phyloP scores from a whole-genome alignment of 2,888 invertebrate genomes.

The Nomada goodeniana region DNA sequence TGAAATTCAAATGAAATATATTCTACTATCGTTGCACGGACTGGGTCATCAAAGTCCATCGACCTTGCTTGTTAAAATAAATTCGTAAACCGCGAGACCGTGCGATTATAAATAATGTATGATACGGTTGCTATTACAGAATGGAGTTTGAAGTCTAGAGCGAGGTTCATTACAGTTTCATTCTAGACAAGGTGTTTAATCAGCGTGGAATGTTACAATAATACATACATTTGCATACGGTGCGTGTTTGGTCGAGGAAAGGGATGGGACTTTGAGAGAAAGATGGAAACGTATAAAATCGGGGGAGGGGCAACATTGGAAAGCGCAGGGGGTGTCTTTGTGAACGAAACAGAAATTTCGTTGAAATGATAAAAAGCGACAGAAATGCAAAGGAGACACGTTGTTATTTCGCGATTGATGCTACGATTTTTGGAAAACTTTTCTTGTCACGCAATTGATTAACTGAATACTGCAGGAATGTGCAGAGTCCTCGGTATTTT shows the following conservation, averaged over 20 bases:
- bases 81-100: neutral
- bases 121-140: slow-evolving; percentile 3
- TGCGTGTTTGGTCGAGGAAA: slow-evolving; percentile 1
- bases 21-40: neutral
- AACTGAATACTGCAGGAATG: neutral
- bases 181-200: slow-evolving; percentile 51
- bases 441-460: neutral
- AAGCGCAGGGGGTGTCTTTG: neutral
- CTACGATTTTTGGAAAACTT: neutral
- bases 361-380: neutral
- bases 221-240: slow-evolving; percentile 57
- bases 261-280: slow-evolving; percentile 11
- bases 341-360: slow-evolving; percentile 9
- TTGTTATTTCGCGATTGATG: neutral
- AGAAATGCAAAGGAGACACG: neutral
- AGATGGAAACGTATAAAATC: slow-evolving; percentile 27
- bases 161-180: slow-evolving; percentile 55
- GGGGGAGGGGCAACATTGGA: neutral
- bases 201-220: slow-evolving; percentile 53
- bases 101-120: slow-evolving; percentile 30
- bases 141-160: slow-evolving; percentile 39
- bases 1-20: too few relatives aligned
- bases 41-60: neutral
- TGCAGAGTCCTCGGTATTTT: too few relatives aligned
- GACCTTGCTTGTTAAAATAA: neutral